Base-by-base conservation (phyloP, 1,140 invertebrate species). In the Zophobas atratus region DNA sequence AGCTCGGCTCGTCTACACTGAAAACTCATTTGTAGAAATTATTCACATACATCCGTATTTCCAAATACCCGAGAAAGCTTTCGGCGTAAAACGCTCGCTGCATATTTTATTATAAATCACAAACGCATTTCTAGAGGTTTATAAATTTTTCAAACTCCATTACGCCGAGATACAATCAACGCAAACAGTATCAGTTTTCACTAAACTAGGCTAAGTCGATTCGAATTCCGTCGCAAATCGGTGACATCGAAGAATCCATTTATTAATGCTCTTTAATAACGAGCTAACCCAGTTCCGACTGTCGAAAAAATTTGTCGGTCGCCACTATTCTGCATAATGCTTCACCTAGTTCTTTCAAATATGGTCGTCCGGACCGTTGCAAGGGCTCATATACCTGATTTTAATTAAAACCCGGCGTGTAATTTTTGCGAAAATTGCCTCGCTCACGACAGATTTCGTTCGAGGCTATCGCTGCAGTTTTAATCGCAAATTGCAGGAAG, bases 401-500 rank as follows among this genome's bases (percentile, higher is more conserved):
- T 51, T 46, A 46, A 46, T 46, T 46, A 46, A 8, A 3, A 46
- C 3, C 43, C 3, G 6, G 49, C 2, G 49, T 51, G 49, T 51
- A 51, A 51, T 51, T 51, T 51, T 51, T 51, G 49, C 49, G 49
- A 51, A 39, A 36, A 70, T 70, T 70, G 33, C 43, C 41, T 8
- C 20, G 38, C 38, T 70, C 63, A 70, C 63, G 63, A 39, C n/a
- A 70, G 38, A 70, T 70, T 41, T 41, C 36, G 63, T 70, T 70
- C 2, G 63, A 70, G 63, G 63, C 63, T 32, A 51, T 51, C 49
- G 49, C 6, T 70, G 36, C 57, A 41, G 20, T 63, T 63, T 8
- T 8, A 63, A 63, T 63, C 35, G 8, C 38, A 70, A 70, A 70
- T 70, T 70, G 43, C 63, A 70, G 63, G 63, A 70, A 70, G 43